These are phyloP conservation scores for Stegostoma tigrinum DNA, from an alignment of 2,113 vertebrate genomes.

Conservation along the genomic window DNA sequence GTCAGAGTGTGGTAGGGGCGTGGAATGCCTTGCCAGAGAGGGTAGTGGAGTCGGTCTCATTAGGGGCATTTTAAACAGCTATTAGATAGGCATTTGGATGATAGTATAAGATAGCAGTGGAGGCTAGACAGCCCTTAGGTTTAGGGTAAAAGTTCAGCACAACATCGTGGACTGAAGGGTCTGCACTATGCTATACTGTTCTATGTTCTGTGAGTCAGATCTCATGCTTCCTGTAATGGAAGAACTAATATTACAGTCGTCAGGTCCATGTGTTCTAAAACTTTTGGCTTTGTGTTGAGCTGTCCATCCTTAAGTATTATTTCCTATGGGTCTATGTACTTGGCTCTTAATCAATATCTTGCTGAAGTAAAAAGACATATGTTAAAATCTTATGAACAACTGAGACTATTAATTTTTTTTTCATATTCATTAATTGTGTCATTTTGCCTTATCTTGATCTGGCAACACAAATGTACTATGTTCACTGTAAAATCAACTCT, in stretches of 20 bases:
- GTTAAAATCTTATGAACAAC: not conserved
- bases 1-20: too few relatives aligned
- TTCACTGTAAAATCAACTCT: not conserved
- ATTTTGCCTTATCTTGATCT: not conserved
- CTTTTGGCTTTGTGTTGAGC: not conserved
- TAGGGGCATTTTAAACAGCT: too few relatives aligned
- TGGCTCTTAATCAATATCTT: not conserved
- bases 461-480: too few relatives aligned
- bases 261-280: not conserved
- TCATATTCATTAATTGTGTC: not conserved
- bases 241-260: not conserved
- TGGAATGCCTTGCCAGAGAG: too few relatives aligned
- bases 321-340: not conserved
- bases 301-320: not conserved
- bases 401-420: not conserved
- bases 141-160: too few relatives aligned
- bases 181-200: too few relatives aligned
- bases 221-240: not conserved
- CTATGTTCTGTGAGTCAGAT: not conserved
- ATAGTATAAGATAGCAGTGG: too few relatives aligned
- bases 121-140: too few relatives aligned
- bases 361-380: not conserved
- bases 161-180: too few relatives aligned
- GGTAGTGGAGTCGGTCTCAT: too few relatives aligned
- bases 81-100: too few relatives aligned